phyloP scores from a whole-genome alignment of 2,113 vertebrate genomes.

The Phocoena sinus region DNA sequence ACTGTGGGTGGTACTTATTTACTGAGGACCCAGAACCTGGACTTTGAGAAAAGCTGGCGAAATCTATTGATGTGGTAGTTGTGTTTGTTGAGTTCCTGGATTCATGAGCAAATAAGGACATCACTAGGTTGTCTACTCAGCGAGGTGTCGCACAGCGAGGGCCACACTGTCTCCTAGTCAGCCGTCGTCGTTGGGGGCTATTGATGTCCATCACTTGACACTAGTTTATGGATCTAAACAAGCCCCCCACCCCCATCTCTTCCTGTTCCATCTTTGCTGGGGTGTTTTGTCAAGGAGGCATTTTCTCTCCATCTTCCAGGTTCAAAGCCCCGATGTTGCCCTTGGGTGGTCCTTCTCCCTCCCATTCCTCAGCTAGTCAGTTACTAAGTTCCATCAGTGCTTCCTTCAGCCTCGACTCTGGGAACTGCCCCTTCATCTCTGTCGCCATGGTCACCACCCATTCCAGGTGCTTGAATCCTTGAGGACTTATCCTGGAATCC shows the following conservation, averaged over 20 bases:
- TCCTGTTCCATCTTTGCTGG: not conserved
- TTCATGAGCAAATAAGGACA: not conserved
- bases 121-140: not conserved
- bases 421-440: not conserved
- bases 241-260: fast-evolving
- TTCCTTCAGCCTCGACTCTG: not conserved
- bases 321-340: fast-evolving
- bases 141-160: not conserved
- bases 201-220: fast-evolving
- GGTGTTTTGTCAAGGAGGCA: not conserved
- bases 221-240: fast-evolving
- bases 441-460: not conserved
- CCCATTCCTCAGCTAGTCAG: not conserved
- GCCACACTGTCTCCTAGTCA: not conserved
- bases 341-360: not conserved
- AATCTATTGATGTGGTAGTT: not conserved
- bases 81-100: not conserved
- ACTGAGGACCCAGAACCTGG: not conserved
- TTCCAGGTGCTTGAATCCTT: too few species aligned
- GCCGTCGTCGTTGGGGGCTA: fast-evolving
- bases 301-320: not conserved
- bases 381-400: not conserved
- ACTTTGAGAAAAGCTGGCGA: not conserved
- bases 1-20: not conserved
- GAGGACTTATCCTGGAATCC: not conserved